Base-by-base conservation (phyloP, 2,888 invertebrate species). In the Ctenicera cuprea region DNA sequence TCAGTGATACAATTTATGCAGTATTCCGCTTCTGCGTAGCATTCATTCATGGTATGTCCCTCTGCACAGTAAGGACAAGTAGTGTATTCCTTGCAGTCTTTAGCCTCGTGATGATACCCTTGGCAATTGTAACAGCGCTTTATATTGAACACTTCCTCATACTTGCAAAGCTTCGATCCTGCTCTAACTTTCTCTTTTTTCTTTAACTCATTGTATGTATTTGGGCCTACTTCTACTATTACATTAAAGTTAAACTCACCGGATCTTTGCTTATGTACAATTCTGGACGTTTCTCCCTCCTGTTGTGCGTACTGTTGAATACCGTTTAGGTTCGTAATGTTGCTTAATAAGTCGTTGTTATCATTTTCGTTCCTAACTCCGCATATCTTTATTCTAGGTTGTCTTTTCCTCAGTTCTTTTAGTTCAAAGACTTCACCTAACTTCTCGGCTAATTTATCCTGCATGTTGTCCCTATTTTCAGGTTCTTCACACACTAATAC, bases 171-270 rank as follows among this genome's bases (percentile, higher is more conserved):
- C n/a, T 41, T 41, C 41, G 3, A 41, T n/a, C 41, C 41, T 41
- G 7, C 41, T 41, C 41, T 41, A n/a, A 41, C 7, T 41, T 41
- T 41, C n/a, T 41, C 41, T 41, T 41, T 41, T 41, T 41, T 41
- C 41, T 12, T 12, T 41, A 41, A n/a, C 41, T n/a, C 41, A 41
- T 41, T 41, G 11, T 41, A 41, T 41, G 11, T 41, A 41, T n/a
- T 41, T 41, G 41, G 41, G 41, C 41, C 41, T n/a, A 41, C 41
- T 41, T 41, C 41, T 41, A 41, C 41, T 41, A 41, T 41, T 41
- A n/a, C 41, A n/a, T 41, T 41, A n/a, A 41, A 41, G 41, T 41
- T 41, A 41, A 12, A 41, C n/a, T 41, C 12, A n/a, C 41, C 41
- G 41, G 41, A 2, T 41, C 41, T 41, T 41, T 41, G 41, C n/a